Evolutionary conservation across 2,797 vertebrate genomes (phyloP), one percentile per base, ranked within the genome.

Genomic region (Perodicticus potto): DNA sequence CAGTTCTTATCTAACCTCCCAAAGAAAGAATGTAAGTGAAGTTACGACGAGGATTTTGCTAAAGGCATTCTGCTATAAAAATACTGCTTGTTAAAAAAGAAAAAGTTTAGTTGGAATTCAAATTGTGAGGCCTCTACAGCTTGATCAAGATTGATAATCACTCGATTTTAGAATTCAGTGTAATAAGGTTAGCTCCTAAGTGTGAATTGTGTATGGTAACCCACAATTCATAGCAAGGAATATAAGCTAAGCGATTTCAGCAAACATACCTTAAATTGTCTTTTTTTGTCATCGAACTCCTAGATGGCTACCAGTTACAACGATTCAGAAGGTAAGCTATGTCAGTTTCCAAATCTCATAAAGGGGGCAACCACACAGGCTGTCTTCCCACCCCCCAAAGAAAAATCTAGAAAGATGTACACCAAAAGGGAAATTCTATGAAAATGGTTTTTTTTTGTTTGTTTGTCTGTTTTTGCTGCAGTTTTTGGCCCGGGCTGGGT

Each of bases 51-150:
- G n/a, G 27, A 83, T 43, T 93, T 86, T 87, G 20, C 23, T 61
- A 34, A 83, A 87, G 34, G 40, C 16, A 69, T 32, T 22, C 86
- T 93, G 4, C n/a, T 95, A 37, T 73, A 49, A 92, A 96, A 94
- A 67, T 85, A 67, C 55, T 86, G 73, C 70, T 65, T 49, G 63
- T 78, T 63, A 89, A 59, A 69, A 59, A 53, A 80, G 57, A 55
- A 85, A 57, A 4, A 27, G 1, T 86, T 74, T 70, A 77, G 43
- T 77, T 74, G 63, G 70, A 37, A 37, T 87, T 92, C 76, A 49
- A 76, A 49, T 89, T 87, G 34, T 80, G 84, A 85, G 34, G 74
- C 61, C 74, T 87, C 45, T 70, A 91, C 65, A 93, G 67, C 34
- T 65, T 43, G 11, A 78, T 45, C n/a, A 13, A 82, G 55, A 63